These are phyloP conservation scores for Epinephelus cyanopodus DNA, from an alignment of 2,113 vertebrate species.

Conservation along the genomic window DNA sequence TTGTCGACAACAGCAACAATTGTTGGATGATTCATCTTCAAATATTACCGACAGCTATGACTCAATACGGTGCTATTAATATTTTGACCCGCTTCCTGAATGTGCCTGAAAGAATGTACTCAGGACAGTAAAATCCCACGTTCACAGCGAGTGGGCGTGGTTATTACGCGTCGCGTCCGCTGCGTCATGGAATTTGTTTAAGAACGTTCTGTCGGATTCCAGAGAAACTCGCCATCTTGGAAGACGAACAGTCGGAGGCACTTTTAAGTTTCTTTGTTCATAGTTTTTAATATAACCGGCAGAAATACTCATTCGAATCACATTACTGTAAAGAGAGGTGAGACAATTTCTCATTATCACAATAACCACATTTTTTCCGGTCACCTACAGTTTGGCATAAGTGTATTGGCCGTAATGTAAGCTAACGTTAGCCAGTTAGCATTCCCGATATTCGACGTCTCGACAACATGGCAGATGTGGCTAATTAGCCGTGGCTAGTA, in stretches of 20 bases:
- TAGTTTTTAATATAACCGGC: not conserved
- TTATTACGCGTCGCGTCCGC: not conserved
- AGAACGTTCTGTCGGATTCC: slow-evolving; percentile 44
- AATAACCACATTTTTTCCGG: fast-evolving
- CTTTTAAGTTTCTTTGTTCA: slow-evolving; percentile 23
- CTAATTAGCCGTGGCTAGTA: not conserved
- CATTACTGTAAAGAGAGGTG: slow-evolving; percentile 28
- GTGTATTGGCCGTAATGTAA: fast-evolving
- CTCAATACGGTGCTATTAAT: too few species aligned
- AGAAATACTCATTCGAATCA: not conserved
- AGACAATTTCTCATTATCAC: fast-evolving
- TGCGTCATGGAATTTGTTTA: slow-evolving; percentile 31
- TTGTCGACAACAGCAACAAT: too few species aligned
- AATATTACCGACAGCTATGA: too few species aligned
- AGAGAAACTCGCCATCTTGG: slow-evolving; percentile 72
- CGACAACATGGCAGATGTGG: slow-evolving; percentile 30
- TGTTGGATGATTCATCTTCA: too few species aligned
- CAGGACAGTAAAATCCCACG: not conserved
- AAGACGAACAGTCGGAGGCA: not conserved
- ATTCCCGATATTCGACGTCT: slow-evolving; percentile 27
- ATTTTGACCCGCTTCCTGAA: too few species aligned
- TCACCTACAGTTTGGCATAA: fast-evolving
- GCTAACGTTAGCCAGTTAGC: slow-evolving; percentile 40
- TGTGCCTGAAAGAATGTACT: slow-evolving; percentile 15
- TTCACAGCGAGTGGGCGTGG: not conserved